phyloP scores from a whole-genome alignment of 2,113 vertebrate species.

The Malurus elegans region DNA sequence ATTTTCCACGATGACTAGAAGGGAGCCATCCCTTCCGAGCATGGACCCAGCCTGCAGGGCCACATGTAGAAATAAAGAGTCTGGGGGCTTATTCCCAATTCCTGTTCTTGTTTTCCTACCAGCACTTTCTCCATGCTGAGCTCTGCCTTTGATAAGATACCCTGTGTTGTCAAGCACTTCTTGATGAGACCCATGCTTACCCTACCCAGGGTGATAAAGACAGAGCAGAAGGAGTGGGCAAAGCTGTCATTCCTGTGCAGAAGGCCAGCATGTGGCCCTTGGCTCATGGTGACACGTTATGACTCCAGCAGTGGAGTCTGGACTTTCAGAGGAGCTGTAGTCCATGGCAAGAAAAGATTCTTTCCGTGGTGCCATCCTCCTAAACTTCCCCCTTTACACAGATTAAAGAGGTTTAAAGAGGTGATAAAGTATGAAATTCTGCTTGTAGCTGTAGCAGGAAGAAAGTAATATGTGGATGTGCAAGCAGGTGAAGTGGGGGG shows the following conservation, averaged over 20 bases:
- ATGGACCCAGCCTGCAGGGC: background rate
- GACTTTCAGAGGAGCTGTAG: background rate
- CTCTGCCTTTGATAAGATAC: background rate
- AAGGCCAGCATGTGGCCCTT: background rate
- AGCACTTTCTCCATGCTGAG: background rate
- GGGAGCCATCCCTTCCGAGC: background rate
- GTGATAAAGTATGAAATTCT: background rate
- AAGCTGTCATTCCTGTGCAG: background rate
- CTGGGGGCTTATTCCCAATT: background rate
- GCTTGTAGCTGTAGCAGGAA: background rate
- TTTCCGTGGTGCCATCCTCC: background rate
- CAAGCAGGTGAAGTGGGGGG: background rate
- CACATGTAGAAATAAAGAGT: background rate
- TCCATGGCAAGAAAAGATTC: background rate
- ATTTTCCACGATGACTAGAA: background rate
- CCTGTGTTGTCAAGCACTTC: background rate
- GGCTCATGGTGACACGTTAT: rapidly evolving
- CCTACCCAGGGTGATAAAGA: background rate
- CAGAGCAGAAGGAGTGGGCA: background rate
- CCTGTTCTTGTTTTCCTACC: background rate
- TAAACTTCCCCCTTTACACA: background rate
- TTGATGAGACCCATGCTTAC: background rate
- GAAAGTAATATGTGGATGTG: background rate
- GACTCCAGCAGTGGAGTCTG: background rate
- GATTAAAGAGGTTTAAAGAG: background rate